Percentiles rank a stretch among this genome's conserved stretches.
Evolutionary conservation across 2,113 vertebrate species (phyloP).

Genomic region (Coracopsis vasa): DNA sequence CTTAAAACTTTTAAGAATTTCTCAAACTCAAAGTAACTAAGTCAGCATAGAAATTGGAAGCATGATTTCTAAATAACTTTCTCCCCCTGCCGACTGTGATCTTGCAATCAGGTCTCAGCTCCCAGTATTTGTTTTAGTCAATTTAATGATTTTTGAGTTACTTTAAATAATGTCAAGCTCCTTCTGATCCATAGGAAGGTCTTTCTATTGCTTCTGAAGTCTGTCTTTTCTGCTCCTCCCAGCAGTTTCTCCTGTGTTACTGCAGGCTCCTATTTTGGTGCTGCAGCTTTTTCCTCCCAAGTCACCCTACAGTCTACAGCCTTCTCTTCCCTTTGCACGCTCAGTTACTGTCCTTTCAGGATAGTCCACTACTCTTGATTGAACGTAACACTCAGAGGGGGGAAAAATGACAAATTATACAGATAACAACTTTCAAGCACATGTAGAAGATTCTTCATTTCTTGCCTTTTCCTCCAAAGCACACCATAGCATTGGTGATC

Average conservation of each 20-base stretch:
- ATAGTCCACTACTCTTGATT: background rate
- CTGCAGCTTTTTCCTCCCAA: background rate
- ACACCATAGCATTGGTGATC: background rate
- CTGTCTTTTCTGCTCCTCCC: background rate
- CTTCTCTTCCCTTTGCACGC: background rate
- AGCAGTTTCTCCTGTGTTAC: background rate
- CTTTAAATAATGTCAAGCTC: background rate
- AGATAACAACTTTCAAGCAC: background rate
- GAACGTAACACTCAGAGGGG: background rate
- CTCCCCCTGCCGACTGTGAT: background rate
- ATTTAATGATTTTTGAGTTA: background rate
- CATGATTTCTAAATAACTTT: background rate
- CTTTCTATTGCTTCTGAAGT: background rate
- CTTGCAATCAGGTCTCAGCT: background rate
- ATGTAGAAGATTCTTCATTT: accelerated
- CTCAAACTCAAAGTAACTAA: background rate
- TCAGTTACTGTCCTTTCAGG: background rate
- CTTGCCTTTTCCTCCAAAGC: background rate
- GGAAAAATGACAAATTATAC: background rate
- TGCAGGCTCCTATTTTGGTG: background rate
- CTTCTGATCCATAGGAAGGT: background rate
- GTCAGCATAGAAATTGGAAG: background rate
- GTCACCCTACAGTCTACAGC: background rate
- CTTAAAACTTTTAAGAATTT: background rate
- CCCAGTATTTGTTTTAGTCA: background rate